Conservation (phyloP, 2,113 vertebrate genomes). For the Haemorhous mexicanus region DNA sequence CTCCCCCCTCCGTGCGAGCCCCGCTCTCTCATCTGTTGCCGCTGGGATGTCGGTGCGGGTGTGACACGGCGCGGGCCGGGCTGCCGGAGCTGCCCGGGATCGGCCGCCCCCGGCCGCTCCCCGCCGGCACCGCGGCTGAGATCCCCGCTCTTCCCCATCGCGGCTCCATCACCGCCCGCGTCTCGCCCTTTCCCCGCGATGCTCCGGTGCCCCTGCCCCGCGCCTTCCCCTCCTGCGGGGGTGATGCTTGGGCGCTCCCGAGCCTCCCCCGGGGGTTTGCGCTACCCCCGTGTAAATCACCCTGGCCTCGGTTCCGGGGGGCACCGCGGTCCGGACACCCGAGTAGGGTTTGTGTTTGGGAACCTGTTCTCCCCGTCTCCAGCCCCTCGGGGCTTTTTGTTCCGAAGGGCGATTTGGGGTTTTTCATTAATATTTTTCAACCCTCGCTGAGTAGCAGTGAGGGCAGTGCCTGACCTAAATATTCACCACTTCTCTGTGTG, state of each 20-base stretch:
- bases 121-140: neutral
- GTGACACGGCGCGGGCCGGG: neutral
- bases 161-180: neutral
- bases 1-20: neutral
- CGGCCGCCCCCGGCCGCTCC: neutral
- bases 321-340: neutral
- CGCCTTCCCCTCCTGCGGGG: neutral
- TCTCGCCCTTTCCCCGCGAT: neutral
- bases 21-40: neutral
- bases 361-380: neutral
- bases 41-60: neutral
- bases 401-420: neutral
- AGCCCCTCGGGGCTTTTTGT: neutral
- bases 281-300: rapidly evolving
- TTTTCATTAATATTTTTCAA: neutral
- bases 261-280: neutral
- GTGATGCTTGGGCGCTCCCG: neutral
- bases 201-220: neutral
- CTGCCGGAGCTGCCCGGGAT: neutral
- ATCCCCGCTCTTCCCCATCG: neutral
- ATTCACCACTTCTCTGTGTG: neutral
- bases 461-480: neutral
- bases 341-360: neutral
- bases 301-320: neutral
- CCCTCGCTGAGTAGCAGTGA: neutral